Evolutionary conservation across 2,888 invertebrate genomes (phyloP), one percentile per base, ranked within the genome.

Genomic region (Parnassius smintheus): DNA sequence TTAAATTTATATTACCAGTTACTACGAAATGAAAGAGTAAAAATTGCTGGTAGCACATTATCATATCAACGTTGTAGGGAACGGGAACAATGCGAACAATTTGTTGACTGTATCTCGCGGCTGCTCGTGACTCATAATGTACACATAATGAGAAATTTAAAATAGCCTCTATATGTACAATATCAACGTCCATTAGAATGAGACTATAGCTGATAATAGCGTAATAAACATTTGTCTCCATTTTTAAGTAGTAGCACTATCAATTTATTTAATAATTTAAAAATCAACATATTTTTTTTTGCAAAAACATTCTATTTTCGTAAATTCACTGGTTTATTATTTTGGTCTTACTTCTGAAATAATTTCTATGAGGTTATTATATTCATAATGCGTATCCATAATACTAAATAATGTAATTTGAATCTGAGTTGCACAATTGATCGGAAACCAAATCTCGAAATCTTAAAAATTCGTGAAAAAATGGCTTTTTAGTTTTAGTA

Each of bases 41-140:
- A 76, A 75, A 74, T 76, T 72, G 70, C 70, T 70, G 70, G 69
- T 68, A 68, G 62, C 65, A 49, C 49, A 75, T 78, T 85, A 83
- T 81, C 78, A 73, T 74, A 78, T 76, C 80, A 72, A 66, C 71
- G 64, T 77, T 75, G 71, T 71, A 70, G 68, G 68, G 71, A 82
- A 77, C 72, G 73, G 75, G 78, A 76, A 80, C 80, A 82, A 76
- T 75, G 75, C 71, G 69, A 74, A 70, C 72, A 77, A 80, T 78
- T 76, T 76, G 75, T 78, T 68, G 66, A 13, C 68, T 67, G 72
- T 82, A 79, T 83, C 80, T 72, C 64, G 50, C 59, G 64, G 53
- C 55, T 70, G 65, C 67, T 59, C 63, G 61, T 72, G 73, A 72
- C 66, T 73, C 71, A 68, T 45, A 41, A 45, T 50, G 54, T 59